Conservation (phyloP, 2,113 vertebrate species). For the Phrynosoma platyrhinos region DNA sequence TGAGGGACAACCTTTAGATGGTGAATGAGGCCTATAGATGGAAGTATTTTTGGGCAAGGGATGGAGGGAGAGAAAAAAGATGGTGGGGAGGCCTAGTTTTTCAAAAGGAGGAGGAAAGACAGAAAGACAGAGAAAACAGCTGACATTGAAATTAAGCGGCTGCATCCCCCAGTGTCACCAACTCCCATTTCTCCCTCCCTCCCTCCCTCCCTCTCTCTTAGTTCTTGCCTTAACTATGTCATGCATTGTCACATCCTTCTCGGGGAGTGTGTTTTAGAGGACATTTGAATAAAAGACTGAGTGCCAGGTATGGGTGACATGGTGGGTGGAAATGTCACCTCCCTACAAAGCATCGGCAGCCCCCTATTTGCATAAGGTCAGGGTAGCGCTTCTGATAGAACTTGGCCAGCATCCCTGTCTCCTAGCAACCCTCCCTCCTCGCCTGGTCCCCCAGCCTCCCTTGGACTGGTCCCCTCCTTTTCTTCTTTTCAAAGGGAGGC, state of each 20-base stretch:
- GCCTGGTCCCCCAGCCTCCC: constrained; percentile 89
- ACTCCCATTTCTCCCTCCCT: constrained; percentile 19
- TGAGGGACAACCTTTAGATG: too few relatives aligned
- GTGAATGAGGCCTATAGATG: too few relatives aligned
- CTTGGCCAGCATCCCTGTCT: constrained; percentile 97
- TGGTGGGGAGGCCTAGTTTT: too few relatives aligned
- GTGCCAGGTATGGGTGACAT: constrained; percentile 94
- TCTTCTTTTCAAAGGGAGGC: constrained; percentile 93
- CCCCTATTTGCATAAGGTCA: constrained; percentile 98
- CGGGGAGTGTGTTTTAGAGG: constrained; percentile 84
- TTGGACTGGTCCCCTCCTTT: constrained; percentile 95
- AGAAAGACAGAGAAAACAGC: neutral
- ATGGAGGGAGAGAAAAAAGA: neutral
- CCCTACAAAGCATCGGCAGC: constrained; percentile 91
- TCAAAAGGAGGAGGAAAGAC: neutral
- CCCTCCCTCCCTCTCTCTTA: constrained; percentile 28
- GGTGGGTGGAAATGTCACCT: constrained; percentile 86
- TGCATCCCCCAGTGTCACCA: neutral
- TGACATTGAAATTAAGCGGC: neutral
- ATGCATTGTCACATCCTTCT: constrained; percentile 81
- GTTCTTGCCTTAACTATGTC: constrained; percentile 76
- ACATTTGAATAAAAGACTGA: constrained; percentile 89
- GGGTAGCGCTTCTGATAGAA: constrained; percentile 92
- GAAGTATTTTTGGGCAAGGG: neutral
- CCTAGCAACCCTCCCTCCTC: constrained; percentile 97